Evolutionary conservation across 64 coral and sea anemone genomes (phyloP).

Genomic region (Montipora sp.): DNA sequence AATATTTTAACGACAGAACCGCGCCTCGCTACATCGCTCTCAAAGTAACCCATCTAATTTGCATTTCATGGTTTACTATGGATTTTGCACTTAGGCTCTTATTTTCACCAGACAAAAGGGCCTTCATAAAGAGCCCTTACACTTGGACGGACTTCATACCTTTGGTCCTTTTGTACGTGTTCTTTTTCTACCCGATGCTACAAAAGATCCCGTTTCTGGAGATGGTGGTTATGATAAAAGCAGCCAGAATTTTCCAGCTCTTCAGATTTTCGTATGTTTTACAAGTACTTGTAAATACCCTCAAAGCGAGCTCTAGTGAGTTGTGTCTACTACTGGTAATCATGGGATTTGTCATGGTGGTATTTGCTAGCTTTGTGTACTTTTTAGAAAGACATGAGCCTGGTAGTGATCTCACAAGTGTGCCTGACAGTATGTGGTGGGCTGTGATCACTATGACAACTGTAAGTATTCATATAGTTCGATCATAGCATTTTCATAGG

Average conservation of each 20-base stretch:
- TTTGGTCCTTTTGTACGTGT: constrained; percentile 71
- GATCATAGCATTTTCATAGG: neutral
- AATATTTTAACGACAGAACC: constrained; percentile 69
- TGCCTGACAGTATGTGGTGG: constrained; percentile 96
- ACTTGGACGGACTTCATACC: constrained; percentile 94
- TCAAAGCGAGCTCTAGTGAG: constrained; percentile 89
- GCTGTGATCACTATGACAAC: constrained; percentile 99
- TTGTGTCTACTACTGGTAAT: constrained; percentile 83
- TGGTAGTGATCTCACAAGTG: constrained; percentile 74
- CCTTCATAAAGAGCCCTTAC: constrained; percentile 75
- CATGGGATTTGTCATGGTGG: constrained; percentile 89
- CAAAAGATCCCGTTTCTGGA: constrained; percentile 68
- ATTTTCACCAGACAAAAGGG: constrained; percentile 73
- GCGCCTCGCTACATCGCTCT: constrained; percentile 53
- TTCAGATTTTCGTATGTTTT: constrained; percentile 94
- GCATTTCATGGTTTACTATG: constrained; percentile 86
- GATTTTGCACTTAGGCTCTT: constrained; percentile 83
- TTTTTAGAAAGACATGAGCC: constrained; percentile 82
- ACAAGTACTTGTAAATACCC: constrained; percentile 93
- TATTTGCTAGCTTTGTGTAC: constrained; percentile 95
- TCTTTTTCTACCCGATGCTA: constrained; percentile 38
- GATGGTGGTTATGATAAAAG: constrained; percentile 96
- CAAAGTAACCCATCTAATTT: constrained; percentile 74
- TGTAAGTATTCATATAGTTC: constrained; percentile 49
- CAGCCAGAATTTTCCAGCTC: constrained; percentile 83